These are phyloP conservation scores for Ctenoplectra terminalis DNA, from an alignment of 1,140 invertebrate genomes.

Conservation along the genomic window DNA sequence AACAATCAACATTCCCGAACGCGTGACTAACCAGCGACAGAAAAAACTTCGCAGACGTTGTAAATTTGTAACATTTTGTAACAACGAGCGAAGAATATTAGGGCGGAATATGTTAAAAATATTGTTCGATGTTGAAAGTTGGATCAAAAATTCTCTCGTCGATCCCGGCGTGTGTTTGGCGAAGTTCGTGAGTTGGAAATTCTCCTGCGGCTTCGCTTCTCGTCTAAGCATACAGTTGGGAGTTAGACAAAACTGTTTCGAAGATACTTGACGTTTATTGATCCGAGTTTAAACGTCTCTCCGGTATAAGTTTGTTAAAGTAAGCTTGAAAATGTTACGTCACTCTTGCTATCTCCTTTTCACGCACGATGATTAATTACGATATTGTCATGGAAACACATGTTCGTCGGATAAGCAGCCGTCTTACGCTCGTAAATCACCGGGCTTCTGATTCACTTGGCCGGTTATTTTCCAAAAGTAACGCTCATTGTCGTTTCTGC, in stretches of 20 bases:
- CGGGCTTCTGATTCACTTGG: not conserved
- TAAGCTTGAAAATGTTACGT: not conserved
- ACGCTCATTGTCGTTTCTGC: not conserved
- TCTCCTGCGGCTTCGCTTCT: not conserved
- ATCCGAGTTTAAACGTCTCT: slow-evolving; percentile 22
- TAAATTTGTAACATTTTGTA: too few species aligned
- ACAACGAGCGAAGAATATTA: too few species aligned
- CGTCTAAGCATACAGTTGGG: not conserved
- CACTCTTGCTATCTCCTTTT: not conserved
- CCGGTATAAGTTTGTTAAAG: not conserved
- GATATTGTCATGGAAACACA: not conserved
- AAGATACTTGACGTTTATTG: slow-evolving; percentile 2
- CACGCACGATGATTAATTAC: slow-evolving; percentile 10
- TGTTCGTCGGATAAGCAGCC: slow-evolving; percentile 14
- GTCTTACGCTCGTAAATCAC: not conserved
- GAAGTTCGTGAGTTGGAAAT: not conserved
- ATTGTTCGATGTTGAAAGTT: not conserved
- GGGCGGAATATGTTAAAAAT: not conserved
- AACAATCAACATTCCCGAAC: too few species aligned
- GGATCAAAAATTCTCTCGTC: not conserved
- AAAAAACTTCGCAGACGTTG: too few species aligned
- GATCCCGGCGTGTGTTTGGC: not conserved
- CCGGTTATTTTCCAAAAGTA: not conserved
- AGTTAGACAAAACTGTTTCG: slow-evolving; percentile 4
- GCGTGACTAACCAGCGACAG: too few species aligned